Evolutionary conservation across 2,797 vertebrate genomes (phyloP), one percentile per base, ranked within the genome.

Genomic region (Phoebastria nigripes): DNA sequence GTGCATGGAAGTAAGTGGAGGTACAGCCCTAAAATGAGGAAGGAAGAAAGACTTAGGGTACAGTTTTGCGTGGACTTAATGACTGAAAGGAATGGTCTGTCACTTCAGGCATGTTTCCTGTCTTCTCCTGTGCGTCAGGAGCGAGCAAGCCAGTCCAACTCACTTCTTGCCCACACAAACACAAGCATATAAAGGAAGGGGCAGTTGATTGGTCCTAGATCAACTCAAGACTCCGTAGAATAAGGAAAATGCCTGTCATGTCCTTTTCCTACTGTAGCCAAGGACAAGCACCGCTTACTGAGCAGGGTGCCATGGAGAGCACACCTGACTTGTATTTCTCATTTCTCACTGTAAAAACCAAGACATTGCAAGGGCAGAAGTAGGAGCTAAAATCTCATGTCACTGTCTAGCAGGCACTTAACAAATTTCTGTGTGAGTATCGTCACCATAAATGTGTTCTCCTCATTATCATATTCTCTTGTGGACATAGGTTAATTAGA

Each of bases 401-500:
- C 77, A 33, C 33, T 66, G 82, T 90, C 86, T 96, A 69, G 86
- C 78, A 87, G 71, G 49, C 74, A 42, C 67, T 96, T 85, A 67
- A 56, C 33, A 81, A 58, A 72, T 93, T 92, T 66, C 25, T 91
- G 47, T 77, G 71, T 39, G 59, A 88, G 26, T 78, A 67, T 77
- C 0, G 1, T 66, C 77, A 84, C 72, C 6, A 39, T 42, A 55
- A 89, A 79, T 72, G 54, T 83, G 62, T 72, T 81, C 24, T 90
- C 22, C 55, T 94, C 73, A 61, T 93, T 94, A 96, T 55, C 4
- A 0, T 90, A 42, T 87, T 86, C 80, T 86, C 54, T 62, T 94
- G 77, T 93, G 90, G 85, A 76, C 90, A 79, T 31, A 84, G 66
- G 80, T 93, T 96, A 95, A 97, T 95, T 96, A 90, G 94, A 96